A percentile compares a stretch with the other conserved stretches of the same genome.
Conservation (phyloP, 2,113 vertebrate species). For the Erythrolamprus reginae region DNA sequence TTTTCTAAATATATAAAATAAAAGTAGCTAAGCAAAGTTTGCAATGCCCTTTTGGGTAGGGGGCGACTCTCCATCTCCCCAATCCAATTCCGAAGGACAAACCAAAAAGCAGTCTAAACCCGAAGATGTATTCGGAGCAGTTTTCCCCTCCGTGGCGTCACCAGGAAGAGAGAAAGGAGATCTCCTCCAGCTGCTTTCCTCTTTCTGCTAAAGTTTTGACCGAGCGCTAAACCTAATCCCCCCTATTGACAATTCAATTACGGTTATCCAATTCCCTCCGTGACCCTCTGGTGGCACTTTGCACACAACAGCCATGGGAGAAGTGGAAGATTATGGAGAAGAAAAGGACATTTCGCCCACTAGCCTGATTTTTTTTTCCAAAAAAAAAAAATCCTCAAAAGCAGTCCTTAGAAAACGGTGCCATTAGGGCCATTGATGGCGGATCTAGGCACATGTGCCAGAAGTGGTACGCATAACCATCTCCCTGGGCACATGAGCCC, state of each 20-base stretch:
- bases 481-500: no score
- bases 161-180: background rate
- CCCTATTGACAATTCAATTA: background rate
- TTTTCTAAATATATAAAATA: background rate
- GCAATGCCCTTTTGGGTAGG: background rate
- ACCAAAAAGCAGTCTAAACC: background rate
- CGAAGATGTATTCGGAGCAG: background rate
- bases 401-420: background rate
- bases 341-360: background rate
- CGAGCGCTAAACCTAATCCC: background rate
- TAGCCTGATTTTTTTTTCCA: background rate
- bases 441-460: no score
- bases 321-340: no score
- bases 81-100: background rate
- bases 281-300: background rate
- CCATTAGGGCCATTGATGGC: no score
- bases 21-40: background rate
- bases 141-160: rapidly evolving
- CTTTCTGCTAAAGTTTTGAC: background rate
- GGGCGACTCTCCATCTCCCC: background rate
- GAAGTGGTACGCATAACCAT: no score
- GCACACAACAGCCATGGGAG: background rate
- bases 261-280: background rate
- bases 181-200: background rate
- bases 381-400: background rate